These are phyloP conservation scores for Scatophagus argus DNA, from an alignment of 2,113 vertebrate species.

Conservation along the genomic window DNA sequence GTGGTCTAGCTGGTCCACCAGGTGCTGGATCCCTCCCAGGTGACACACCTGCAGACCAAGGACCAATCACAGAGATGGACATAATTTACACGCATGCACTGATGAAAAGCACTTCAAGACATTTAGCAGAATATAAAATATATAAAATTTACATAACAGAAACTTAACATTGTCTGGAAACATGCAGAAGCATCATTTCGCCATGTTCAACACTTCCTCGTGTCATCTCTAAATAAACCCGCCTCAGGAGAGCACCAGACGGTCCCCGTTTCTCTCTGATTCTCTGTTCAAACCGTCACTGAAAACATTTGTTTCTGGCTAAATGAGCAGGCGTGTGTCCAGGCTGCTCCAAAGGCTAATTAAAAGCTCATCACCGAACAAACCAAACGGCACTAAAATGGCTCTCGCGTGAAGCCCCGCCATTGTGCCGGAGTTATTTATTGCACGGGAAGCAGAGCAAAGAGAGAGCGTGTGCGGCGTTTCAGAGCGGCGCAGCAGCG, in stretches of 20 bases:
- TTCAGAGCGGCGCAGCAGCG: not conserved
- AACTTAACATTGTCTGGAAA: too few relatives aligned
- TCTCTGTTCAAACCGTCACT: slow-evolving; percentile 36
- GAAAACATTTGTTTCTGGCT: slow-evolving; percentile 41
- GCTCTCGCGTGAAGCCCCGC: not conserved
- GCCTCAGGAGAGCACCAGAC: slow-evolving; percentile 46
- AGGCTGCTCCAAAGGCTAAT: slow-evolving; percentile 43
- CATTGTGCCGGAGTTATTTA: slow-evolving; percentile 41
- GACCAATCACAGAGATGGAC: not conserved
- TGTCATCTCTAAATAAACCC: slow-evolving; percentile 31
- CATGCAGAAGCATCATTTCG: not conserved
- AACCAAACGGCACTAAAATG: slow-evolving; percentile 33
- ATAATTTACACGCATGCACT: too few relatives aligned
- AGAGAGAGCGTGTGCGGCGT: not conserved
- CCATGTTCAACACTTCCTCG: slow-evolving; percentile 6
- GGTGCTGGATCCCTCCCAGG: slow-evolving; percentile 95
- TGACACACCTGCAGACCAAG: slow-evolving; percentile 88
- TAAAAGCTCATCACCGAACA: slow-evolving; percentile 57
- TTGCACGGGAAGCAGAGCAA: slow-evolving; percentile 42
- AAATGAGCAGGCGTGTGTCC: slow-evolving; percentile 37
- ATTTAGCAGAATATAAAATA: too few relatives aligned
- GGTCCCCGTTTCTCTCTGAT: not conserved
- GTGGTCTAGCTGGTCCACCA: slow-evolving; percentile 96
- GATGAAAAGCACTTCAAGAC: too few relatives aligned
- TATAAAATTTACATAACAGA: too few relatives aligned